Evolutionary conservation across 2,113 vertebrate species (phyloP), one percentile per base, ranked within the genome.

Genomic region (Dolichotis patagonum): DNA sequence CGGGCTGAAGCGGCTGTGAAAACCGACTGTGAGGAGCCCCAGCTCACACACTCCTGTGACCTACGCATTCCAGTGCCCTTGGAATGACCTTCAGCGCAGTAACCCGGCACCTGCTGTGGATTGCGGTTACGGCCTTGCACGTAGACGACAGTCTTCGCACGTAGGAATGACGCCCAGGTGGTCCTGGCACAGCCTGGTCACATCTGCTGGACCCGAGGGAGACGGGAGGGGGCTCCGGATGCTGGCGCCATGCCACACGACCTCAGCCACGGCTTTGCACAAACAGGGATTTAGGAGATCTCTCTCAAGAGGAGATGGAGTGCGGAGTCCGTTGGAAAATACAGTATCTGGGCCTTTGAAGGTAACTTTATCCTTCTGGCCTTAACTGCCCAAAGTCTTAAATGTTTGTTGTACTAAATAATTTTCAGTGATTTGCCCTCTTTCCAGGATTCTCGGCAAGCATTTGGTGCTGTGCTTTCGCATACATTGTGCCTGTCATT

Each of bases 131-230:
- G 90, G 91, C 96, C 91, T 94, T 93, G 85, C 41, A 65, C 56
- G 56, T 35, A 88, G 96, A 91, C 87, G 62, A 93, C 84, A 83
- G 81, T 67, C 77, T 97, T 95, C 52, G 90, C 90, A 85, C 80
- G 94, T 63, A 85, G 58, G 75, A 97, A 90, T 78, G 89, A 87
- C 62, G 95, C 96, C 96, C 97, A 97, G 97, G 97, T 97, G 96
- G 96, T 97, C 95, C 77, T 95, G 91, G 97, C 80, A 88, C 90
- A 96, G 90, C 84, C 84, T 95, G 87, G 75, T 60, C 96, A 97
- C 96, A 97, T 97, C 97, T 98, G 96, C 90, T 93, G 63, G 56
- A 41, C 85, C 81, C 90, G 60, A 94, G 81, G 84, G 78, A 94
- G 83, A 52, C 35, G 75, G n/a, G 41, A n/a, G 22, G 94, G 32